These are phyloP conservation scores for Aleiodes leptofemur DNA, from an alignment of 2,888 invertebrate genomes.

Conservation along the genomic window DNA sequence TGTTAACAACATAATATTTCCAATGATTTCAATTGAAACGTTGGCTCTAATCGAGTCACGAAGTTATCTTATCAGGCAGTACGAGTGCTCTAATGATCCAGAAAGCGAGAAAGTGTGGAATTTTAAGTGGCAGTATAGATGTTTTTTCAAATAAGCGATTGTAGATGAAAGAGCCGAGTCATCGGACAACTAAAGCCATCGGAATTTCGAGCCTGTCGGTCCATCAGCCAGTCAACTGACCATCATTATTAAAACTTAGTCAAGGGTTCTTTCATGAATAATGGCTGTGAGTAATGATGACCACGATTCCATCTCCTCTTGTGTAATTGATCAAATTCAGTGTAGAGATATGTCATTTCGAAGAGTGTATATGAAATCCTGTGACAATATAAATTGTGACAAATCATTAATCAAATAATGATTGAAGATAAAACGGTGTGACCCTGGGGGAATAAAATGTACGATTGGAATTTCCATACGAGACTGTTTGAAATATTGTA, in stretches of 20 bases:
- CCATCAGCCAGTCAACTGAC: conserved; percentile 44
- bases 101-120: conserved; percentile 40
- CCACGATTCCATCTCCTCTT: not conserved
- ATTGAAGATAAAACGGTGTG: conserved; percentile 17
- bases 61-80: conserved; percentile 11
- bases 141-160: not conserved
- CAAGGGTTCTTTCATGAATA: conserved; percentile 50
- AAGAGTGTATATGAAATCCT: conserved; percentile 18
- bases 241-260: conserved; percentile 50
- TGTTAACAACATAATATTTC: too few species aligned
- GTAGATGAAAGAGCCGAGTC: conserved; percentile 12
- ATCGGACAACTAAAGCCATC: not conserved
- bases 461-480: too few species aligned
- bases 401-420: conserved; percentile 43
- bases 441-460: conserved; percentile 8
- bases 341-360: conserved; percentile 33
- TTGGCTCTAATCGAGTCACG: not conserved
- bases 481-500: too few species aligned
- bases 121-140: conserved; percentile 48
- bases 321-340: conserved; percentile 5
- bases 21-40: not conserved
- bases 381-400: conserved; percentile 43
- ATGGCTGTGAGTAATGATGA: conserved; percentile 25
- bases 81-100: not conserved
- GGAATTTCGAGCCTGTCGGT: conserved; percentile 8